Conservation (phyloP, 23 tunicate genomes). For the Oikopleura vanhoeffeni region DNA sequence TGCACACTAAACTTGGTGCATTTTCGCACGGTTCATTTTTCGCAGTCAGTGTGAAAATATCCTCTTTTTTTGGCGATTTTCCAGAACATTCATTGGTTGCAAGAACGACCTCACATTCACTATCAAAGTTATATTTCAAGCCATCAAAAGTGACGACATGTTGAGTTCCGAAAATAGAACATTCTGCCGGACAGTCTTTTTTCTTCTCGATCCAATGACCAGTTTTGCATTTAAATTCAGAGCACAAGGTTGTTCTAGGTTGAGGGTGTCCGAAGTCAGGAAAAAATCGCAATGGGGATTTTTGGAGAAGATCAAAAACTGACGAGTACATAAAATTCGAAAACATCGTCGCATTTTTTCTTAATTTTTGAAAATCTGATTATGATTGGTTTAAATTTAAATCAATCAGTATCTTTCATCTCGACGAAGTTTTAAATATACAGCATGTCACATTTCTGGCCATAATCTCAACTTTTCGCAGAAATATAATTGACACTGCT, state of each 20-base stretch:
- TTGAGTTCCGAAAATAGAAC: not conserved
- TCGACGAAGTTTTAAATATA: too few species aligned
- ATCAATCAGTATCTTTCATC: too few species aligned
- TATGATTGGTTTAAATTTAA: too few species aligned
- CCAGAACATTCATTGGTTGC: not conserved
- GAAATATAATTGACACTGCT: too few species aligned
- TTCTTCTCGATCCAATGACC: not conserved
- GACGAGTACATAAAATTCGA: too few species aligned
- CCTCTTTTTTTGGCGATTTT: not conserved
- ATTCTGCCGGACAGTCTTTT: not conserved
- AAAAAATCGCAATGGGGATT: too few species aligned
- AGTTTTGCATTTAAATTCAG: not conserved
- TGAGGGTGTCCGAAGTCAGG: too few species aligned
- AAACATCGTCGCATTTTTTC: too few species aligned
- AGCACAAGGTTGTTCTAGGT: not conserved
- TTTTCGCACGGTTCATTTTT: not conserved
- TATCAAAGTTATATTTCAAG: not conserved
- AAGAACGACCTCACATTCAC: not conserved
- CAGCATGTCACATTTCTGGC: too few species aligned
- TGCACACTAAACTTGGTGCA: not conserved
- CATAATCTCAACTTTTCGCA: too few species aligned
- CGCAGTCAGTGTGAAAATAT: not conserved
- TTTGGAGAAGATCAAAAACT: too few species aligned
- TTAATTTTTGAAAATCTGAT: too few species aligned
- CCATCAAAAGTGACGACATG: not conserved